phyloP scores from a whole-genome alignment of 2,113 vertebrate genomes.

The Pleuronectes platessa region DNA sequence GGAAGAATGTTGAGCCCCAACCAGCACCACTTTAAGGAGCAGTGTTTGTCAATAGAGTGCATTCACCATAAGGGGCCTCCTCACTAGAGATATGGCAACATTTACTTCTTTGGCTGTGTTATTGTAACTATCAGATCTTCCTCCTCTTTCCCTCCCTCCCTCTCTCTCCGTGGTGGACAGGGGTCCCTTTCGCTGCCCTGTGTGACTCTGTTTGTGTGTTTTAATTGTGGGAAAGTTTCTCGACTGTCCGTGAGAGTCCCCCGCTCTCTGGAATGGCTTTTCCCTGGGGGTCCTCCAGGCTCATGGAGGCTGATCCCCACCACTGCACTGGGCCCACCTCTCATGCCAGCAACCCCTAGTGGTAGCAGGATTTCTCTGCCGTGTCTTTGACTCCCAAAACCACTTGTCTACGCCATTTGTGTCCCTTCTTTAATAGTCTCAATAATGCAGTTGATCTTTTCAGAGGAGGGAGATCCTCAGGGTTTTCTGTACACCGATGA shows the following conservation, averaged over 20 bases:
- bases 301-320: slow-evolving; percentile 47
- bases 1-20: slow-evolving; percentile 18
- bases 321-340: slow-evolving; percentile 38
- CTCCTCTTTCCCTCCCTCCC: slow-evolving; percentile 14
- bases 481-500: not conserved
- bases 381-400: slow-evolving; percentile 10
- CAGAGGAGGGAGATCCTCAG: not conserved
- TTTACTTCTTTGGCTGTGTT: slow-evolving; percentile 63
- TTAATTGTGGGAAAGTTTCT: slow-evolving; percentile 84
- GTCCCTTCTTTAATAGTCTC: too few relatives aligned
- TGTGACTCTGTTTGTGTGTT: slow-evolving; percentile 79
- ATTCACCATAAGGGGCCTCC: slow-evolving; percentile 15
- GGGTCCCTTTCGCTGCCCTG: slow-evolving; percentile 68
- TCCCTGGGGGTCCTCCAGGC: slow-evolving; percentile 73
- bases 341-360: slow-evolving; percentile 60
- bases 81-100: slow-evolving; percentile 36
- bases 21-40: slow-evolving; percentile 6
- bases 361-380: slow-evolving; percentile 24
- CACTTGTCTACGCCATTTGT: not conserved
- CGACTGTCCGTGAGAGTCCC: slow-evolving; percentile 80
- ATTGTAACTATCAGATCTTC: slow-evolving; percentile 59
- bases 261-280: slow-evolving; percentile 69
- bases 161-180: slow-evolving; percentile 42
- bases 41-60: slow-evolving; percentile 11
- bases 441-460: too few relatives aligned